Evolutionary conservation across 2,797 vertebrate species (phyloP).

Genomic region (Heterohyrax brucei): DNA sequence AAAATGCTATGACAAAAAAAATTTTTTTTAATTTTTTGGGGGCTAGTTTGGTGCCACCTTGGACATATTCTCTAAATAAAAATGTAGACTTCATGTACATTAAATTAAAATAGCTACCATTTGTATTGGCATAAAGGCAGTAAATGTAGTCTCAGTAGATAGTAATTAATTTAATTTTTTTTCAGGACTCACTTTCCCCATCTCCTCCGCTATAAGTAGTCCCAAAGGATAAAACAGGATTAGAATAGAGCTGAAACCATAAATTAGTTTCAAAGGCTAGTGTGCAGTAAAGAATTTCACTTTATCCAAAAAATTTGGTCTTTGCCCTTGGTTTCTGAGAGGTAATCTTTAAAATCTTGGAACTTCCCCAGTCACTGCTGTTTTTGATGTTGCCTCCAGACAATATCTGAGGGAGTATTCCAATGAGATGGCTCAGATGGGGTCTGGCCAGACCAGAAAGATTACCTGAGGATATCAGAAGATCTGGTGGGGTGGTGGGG

Average conservation of each 20-base stretch:
- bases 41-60: background rate
- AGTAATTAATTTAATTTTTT: background rate
- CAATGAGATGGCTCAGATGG: background rate
- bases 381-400: background rate
- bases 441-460: background rate
- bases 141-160: background rate
- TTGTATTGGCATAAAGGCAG: background rate
- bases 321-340: no score
- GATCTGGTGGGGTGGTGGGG: background rate
- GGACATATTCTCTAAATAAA: background rate
- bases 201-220: background rate
- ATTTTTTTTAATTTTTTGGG: no score
- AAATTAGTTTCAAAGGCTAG: background rate
- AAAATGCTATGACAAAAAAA: background rate
- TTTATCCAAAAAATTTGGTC: no score
- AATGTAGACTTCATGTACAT: background rate
- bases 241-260: conserved; percentile 21
- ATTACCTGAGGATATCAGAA: background rate
- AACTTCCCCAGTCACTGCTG: background rate
- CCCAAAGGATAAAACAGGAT: background rate
- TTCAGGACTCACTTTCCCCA: background rate
- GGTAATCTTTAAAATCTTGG: background rate
- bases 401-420: background rate
- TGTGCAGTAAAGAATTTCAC: background rate
- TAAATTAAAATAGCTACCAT: conserved; percentile 18